Percentiles rank a stretch among this genome's conserved stretches.
Conservation (phyloP, 2,113 vertebrate species). For the Tetrax tetrax region DNA sequence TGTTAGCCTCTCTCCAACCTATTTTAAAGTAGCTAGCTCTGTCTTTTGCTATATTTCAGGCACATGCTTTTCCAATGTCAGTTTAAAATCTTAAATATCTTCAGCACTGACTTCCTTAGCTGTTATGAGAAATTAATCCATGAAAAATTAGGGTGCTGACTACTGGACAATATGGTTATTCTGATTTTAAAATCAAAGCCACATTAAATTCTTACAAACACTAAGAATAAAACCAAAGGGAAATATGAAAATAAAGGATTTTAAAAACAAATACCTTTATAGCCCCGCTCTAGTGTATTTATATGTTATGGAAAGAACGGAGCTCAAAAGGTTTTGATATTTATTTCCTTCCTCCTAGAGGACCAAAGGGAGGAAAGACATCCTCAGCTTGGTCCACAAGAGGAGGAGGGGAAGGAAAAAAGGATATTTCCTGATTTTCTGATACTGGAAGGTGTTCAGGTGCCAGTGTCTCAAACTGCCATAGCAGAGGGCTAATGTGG, state of each 20-base stretch:
- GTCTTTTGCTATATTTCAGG: neutral
- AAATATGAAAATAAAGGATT: neutral
- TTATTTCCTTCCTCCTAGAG: neutral
- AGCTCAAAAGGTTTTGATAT: neutral
- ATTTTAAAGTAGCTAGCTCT: neutral
- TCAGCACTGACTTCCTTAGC: neutral
- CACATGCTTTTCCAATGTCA: neutral
- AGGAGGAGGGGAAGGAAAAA: neutral
- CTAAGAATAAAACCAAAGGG: neutral
- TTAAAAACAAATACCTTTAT: neutral
- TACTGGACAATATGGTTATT: neutral
- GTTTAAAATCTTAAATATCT: neutral
- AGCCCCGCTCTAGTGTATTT: fast-evolving
- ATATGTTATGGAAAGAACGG: neutral
- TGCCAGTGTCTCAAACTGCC: neutral
- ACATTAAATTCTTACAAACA: fast-evolving
- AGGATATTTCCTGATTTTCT: neutral
- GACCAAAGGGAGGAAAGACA: neutral
- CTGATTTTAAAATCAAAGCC: neutral
- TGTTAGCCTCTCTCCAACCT: neutral
- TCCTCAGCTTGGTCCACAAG: neutral
- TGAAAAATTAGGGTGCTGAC: neutral
- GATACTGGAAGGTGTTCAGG: neutral
- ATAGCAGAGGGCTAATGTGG: neutral
- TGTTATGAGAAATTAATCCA: neutral